Evolutionary conservation across 30 jellyfish, hydroid and myxozoan species (phyloP).

Genomic region (Aurelia aurita): DNA sequence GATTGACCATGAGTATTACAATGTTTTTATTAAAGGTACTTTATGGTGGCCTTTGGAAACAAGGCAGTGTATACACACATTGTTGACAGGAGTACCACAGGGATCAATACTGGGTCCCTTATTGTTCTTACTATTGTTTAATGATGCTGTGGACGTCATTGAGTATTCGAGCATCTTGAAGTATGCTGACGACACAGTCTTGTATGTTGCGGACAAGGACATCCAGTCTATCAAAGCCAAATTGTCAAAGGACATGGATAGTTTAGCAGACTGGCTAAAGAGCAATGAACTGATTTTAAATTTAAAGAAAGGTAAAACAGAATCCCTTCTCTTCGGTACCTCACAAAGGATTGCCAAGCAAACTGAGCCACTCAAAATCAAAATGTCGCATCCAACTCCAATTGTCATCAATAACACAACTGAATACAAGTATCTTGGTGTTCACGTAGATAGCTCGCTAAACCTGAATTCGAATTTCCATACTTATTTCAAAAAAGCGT

Average conservation of each 20-base stretch:
- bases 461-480: too few relatives aligned
- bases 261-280: constrained; percentile 70
- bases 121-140: background rate
- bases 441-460: constrained; percentile 63
- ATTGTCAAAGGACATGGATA: constrained; percentile 67
- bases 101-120: constrained; percentile 57
- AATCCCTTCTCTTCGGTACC: too few relatives aligned
- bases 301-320: too few relatives aligned
- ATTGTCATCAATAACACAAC: constrained; percentile 65
- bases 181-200: constrained; percentile 63
- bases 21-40: constrained; percentile 8
- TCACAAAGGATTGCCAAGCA: too few relatives aligned
- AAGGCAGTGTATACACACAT: constrained; percentile 11
- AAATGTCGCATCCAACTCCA: constrained; percentile 54
- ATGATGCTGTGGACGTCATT: too few relatives aligned
- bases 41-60: constrained; percentile 14
- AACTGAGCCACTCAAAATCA: constrained; percentile 60
- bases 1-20: background rate
- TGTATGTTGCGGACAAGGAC: constrained; percentile 69
- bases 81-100: constrained; percentile 60
- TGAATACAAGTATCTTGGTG: constrained; percentile 70
- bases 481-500: too few relatives aligned
- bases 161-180: constrained; percentile 53
- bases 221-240: constrained; percentile 62
- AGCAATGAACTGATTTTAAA: too few relatives aligned